A percentile compares a stretch with the other conserved stretches of the same genome.
phyloP scores from a whole-genome alignment of 2,888 invertebrate species.

The Zeuzera pyrina region DNA sequence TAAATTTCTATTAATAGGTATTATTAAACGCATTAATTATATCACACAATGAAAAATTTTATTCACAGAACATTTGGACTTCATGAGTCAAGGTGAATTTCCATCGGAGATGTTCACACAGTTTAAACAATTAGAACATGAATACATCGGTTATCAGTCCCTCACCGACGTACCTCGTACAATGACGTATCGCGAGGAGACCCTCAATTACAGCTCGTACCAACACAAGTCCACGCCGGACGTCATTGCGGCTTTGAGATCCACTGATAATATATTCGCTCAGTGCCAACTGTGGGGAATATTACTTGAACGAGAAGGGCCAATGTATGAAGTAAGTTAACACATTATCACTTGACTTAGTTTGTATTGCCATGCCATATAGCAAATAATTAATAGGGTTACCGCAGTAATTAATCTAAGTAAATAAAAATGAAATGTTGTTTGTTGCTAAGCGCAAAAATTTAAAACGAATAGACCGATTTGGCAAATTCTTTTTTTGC shows the following conservation, averaged over 20 bases:
- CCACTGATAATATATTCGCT: conserved; percentile 81
- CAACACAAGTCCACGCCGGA: conserved; percentile 79
- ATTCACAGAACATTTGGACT: conserved; percentile 92
- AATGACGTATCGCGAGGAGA: conserved; percentile 80
- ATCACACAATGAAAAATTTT: too few species aligned
- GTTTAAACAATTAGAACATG: conserved; percentile 91
- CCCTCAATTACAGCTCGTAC: conserved; percentile 70
- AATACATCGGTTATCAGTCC: conserved; percentile 95
- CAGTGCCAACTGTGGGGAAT: conserved; percentile 90
- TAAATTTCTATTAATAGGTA: too few species aligned
- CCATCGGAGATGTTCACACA: conserved; percentile 83
- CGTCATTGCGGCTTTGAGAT: conserved; percentile 80
- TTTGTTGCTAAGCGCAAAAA: too few species aligned
- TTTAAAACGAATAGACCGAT: too few species aligned
- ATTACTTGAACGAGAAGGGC: conserved; percentile 85
- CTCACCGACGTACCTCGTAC: conserved; percentile 94
- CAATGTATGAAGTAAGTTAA: conserved; percentile 79
- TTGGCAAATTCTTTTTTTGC: too few species aligned
- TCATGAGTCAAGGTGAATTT: conserved; percentile 88
- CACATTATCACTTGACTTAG: too few species aligned
- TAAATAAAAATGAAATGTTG: too few species aligned
- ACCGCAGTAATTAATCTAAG: too few species aligned
- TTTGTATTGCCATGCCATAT: too few species aligned
- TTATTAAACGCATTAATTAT: too few species aligned
- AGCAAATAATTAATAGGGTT: too few species aligned